These are phyloP conservation scores for Dryobota labecula DNA, from an alignment of 2,888 invertebrate genomes.

Conservation along the genomic window DNA sequence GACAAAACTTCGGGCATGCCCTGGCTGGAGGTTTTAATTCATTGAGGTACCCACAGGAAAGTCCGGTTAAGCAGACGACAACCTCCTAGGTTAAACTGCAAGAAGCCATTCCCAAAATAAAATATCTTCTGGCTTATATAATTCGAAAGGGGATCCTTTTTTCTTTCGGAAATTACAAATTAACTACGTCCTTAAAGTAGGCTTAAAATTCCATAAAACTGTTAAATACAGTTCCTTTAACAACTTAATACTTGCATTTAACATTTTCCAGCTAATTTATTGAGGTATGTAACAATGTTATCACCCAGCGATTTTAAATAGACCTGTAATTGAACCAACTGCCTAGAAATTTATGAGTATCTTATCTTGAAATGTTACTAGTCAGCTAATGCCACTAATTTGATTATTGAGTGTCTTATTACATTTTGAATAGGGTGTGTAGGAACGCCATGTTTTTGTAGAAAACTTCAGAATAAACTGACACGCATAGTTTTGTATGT, in stretches of 20 bases:
- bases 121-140: too few relatives aligned
- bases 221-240: background rate
- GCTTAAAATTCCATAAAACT: background rate
- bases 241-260: conserved; percentile 9
- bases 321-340: conserved; percentile 31
- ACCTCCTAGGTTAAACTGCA: too few relatives aligned
- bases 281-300: conserved; percentile 42
- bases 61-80: too few relatives aligned
- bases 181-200: background rate
- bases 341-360: conserved; percentile 24
- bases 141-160: background rate
- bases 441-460: conserved; percentile 14
- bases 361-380: conserved; percentile 33
- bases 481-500: background rate
- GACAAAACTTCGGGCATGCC: too few relatives aligned
- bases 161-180: background rate
- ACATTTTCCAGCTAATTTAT: conserved; percentile 1
- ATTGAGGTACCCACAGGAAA: too few relatives aligned
- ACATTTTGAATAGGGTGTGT: background rate
- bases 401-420: conserved; percentile 29
- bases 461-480: background rate
- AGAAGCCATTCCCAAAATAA: too few relatives aligned
- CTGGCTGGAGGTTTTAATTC: too few relatives aligned
- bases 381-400: conserved; percentile 41
- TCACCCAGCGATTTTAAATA: conserved; percentile 25